A percentile compares a stretch with the other conserved stretches of the same genome.
Evolutionary conservation across 1,140 invertebrate species (phyloP).

Genomic region (Nephila pilipes): DNA sequence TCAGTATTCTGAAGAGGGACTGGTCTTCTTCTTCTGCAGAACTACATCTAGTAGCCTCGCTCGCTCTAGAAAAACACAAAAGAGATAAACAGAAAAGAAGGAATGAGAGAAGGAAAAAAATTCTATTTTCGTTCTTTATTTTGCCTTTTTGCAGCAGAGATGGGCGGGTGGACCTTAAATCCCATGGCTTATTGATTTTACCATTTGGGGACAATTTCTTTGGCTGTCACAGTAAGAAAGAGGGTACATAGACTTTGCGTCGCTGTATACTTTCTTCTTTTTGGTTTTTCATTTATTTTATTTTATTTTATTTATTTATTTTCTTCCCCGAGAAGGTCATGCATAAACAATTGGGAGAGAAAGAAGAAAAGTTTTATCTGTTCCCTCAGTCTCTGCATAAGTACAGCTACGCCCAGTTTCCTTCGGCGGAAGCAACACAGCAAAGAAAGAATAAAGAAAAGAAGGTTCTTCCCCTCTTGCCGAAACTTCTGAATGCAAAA

Average conservation of each 20-base stretch:
- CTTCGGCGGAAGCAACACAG: background rate
- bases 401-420: background rate
- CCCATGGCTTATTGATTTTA: conserved; percentile 72
- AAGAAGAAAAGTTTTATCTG: conserved; percentile 47
- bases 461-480: background rate
- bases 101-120: background rate
- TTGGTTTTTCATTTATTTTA: background rate
- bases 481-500: conserved; percentile 12
- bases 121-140: conserved; percentile 54
- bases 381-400: conserved; percentile 17
- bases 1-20: background rate
- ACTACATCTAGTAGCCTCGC: background rate
- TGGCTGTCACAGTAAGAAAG: conserved; percentile 39
- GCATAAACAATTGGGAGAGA: conserved; percentile 63
- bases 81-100: conserved; percentile 38
- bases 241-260: conserved; percentile 22
- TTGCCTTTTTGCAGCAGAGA: conserved; percentile 36
- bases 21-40: background rate
- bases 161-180: conserved; percentile 62
- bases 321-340: conserved; percentile 53
- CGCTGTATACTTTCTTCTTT: background rate
- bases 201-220: conserved; percentile 72
- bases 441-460: background rate
- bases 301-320: conserved; percentile 16
- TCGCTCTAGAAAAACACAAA: conserved; percentile 1